Conservation (phyloP, 2,113 vertebrate genomes). For the Corythornis cristatus region DNA sequence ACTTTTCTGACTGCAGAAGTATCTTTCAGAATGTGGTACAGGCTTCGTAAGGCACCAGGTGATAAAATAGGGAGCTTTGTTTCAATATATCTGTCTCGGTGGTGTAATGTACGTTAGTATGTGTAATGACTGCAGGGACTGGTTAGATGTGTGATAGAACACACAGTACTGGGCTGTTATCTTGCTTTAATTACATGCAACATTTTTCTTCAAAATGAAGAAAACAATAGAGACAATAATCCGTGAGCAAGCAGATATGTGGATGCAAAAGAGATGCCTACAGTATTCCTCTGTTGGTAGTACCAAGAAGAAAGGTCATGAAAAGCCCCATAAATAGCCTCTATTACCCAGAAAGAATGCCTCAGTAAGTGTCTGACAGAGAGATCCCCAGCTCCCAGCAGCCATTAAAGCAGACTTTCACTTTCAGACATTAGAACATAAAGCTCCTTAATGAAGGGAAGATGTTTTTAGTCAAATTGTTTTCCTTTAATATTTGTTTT, state of each 20-base stretch:
- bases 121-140: constrained; percentile 52
- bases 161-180: constrained; percentile 30
- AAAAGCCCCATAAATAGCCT: constrained; percentile 68
- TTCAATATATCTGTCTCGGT: constrained; percentile 17
- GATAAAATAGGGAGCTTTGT: not conserved
- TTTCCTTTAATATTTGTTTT: constrained; percentile 50
- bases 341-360: constrained; percentile 64
- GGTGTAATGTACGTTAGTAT: constrained; percentile 29
- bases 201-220: constrained; percentile 62
- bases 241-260: constrained; percentile 59
- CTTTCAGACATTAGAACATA: constrained; percentile 48
- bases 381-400: constrained; percentile 60
- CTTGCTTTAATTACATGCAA: constrained; percentile 60
- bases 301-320: constrained; percentile 69
- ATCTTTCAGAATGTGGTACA: not conserved
- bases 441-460: constrained; percentile 44
- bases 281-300: constrained; percentile 61
- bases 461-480: constrained; percentile 66
- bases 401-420: constrained; percentile 62
- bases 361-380: constrained; percentile 62
- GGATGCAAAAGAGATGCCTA: constrained; percentile 48
- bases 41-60: not conserved
- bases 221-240: constrained; percentile 63
- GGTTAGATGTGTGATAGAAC: constrained; percentile 34
- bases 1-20: not conserved